Conservation (phyloP, 2,797 vertebrate genomes). For the Florisuga fusca region DNA sequence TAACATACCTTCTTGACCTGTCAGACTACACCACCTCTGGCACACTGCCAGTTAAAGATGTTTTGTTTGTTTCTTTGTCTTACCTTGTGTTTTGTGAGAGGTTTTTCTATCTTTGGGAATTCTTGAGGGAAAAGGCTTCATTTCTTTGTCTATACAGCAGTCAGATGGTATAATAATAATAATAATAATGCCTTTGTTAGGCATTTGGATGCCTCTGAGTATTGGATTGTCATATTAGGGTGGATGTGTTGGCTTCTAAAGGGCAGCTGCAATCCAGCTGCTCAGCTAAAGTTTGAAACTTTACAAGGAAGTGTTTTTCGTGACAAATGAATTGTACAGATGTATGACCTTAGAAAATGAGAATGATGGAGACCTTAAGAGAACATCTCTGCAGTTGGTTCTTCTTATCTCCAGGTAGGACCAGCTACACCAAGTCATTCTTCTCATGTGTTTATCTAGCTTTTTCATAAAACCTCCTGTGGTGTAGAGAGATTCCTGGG, state of each 20-base stretch:
- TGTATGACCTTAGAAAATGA: not conserved
- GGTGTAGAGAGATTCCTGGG: not conserved
- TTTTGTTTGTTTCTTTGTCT: not conserved
- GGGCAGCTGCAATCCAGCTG: not conserved
- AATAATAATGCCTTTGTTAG: not conserved
- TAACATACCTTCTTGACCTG: fast-evolving
- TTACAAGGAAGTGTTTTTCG: not conserved
- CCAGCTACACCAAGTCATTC: not conserved
- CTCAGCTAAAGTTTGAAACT: not conserved
- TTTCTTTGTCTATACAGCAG: not conserved
- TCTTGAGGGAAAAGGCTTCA: not conserved
- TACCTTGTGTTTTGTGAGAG: not conserved
- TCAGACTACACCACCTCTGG: not conserved
- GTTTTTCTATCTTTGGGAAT: not conserved
- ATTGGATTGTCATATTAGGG: not conserved
- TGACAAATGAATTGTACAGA: not conserved
- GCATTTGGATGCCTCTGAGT: not conserved
- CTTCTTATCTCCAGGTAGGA: not conserved
- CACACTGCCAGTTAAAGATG: not conserved
- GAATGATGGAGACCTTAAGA: not conserved
- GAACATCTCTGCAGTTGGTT: fast-evolving
- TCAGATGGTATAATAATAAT: not conserved
- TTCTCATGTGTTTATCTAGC: not conserved
- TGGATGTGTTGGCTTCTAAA: not conserved
- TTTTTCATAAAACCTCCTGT: not conserved